Evolutionary conservation across 2,797 vertebrate species (phyloP), one percentile per base, ranked within the genome.

Genomic region (Alcedo quadribrachys): DNA sequence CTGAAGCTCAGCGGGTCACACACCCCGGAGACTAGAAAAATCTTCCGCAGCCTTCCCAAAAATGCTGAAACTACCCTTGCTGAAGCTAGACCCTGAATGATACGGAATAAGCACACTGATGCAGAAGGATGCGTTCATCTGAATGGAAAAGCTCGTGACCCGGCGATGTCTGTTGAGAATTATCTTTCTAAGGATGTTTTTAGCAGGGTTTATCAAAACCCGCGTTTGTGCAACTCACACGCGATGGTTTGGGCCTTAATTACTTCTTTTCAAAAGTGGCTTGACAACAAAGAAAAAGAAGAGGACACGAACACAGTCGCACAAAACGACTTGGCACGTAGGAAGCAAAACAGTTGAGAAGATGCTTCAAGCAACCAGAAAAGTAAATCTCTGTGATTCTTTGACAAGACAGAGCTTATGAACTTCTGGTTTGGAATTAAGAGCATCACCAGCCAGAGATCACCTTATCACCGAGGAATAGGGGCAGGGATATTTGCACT

Each of bases 1-100:
- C 68, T 15, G 45, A 19, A 58, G 33, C 45, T 48, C 70, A 35
- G 27, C 15, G 10, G 45, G 22, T 22, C 1, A 0, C 0, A 0
- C 35, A 9, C 16, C 35, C 20, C 51, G 24, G 27, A 30, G 22
- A 20, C 6, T 1, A 33, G 4, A 16, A 48, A 65, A 78, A 50
- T 33, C 15, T 13, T 25, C 4, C 54, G 20, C 51, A 58, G n/a
- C 19, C 50, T 48, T 35, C 68, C 25, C 40, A 15, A 27, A 65
- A 60, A 28, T 4, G 15, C 32, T 62, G n/a, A 18, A 13, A 25
- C 45, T 50, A 10, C 53, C 0, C 0, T 12, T 37, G 33, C 63
- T 50, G 85, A 53, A 63, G 30, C 45, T 24, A 3, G 6, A 35
- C 16, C n/a, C n/a, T 19, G 20, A 33, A 6, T 20, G 8, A 28